These are phyloP conservation scores for Pteromalus puparum DNA, from an alignment of 1,140 invertebrate genomes.

Conservation along the genomic window DNA sequence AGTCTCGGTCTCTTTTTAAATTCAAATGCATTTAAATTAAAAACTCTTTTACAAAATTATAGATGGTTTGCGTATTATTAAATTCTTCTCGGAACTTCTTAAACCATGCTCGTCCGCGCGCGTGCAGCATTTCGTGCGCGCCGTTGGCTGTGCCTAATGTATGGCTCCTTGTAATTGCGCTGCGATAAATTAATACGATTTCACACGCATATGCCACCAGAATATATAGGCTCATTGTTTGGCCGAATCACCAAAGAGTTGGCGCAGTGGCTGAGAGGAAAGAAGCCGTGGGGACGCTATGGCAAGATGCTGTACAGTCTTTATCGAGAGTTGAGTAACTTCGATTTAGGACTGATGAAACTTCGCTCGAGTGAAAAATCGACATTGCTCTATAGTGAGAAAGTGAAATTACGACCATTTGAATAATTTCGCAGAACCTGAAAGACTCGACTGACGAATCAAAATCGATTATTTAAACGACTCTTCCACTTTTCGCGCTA, in stretches of 20 bases:
- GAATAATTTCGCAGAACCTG: no score
- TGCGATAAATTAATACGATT: slow-evolving; percentile 72
- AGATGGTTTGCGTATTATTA: no score
- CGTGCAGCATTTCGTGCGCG: slow-evolving; percentile 10
- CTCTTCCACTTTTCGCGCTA: neutral
- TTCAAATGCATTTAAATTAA: no score
- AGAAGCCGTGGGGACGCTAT: neutral
- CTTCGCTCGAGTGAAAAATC: neutral
- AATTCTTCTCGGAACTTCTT: no score
- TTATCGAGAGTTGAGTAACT: neutral
- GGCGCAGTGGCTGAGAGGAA: neutral
- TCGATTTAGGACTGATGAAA: neutral
- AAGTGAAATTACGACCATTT: no score
- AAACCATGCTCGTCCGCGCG: no score
- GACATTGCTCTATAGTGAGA: neutral
- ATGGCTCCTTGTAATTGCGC: slow-evolving; percentile 70
- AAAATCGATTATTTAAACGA: no score
- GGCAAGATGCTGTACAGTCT: neutral
- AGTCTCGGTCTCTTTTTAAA: neutral
- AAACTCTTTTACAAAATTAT: no score
- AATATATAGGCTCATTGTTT: slow-evolving; percentile 70
- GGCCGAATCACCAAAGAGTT: slow-evolving; percentile 55
- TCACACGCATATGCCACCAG: slow-evolving; percentile 70
- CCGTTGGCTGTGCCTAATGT: slow-evolving; percentile 60
- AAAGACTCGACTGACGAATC: no score